Evolutionary conservation across 2,888 invertebrate genomes (phyloP), one percentile per base, ranked within the genome.

Genomic region (Nomada ferruginata): DNA sequence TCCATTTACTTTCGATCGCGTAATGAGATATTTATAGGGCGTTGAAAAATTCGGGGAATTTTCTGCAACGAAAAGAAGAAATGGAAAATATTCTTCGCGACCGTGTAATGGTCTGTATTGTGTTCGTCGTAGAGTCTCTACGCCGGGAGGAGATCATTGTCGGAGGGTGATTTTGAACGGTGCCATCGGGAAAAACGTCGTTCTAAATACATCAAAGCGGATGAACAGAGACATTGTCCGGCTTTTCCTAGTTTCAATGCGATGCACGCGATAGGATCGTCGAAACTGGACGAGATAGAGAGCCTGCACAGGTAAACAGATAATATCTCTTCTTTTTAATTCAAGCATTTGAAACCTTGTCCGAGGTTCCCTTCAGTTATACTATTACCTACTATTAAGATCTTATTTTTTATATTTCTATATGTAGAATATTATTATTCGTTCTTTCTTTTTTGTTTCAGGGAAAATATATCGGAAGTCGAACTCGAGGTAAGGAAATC

Each of bases 171-270:
- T 55, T 84, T 23, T 29, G 60, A 65, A 36, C 83, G 82, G 60
- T 83, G 76, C 47, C 79, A 80, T 47, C 81, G 79, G 11, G 63
- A 70, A 23, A 73, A 83, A 50, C 82, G 86, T 70, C 64, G n/a
- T 64, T 77, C 68, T 59, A 47, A 23, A 15, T 55, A 70, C 13
- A 15, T 20, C 63, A 63, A 60, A 47, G 59, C 23, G 36, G 47
- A 87, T 13, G 82, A 85, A 11, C 86, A 83, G 63, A 80, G 81
- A 44, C 83, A 75, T 50, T 74, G 83, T n/a, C 83, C 60, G 18
- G 87, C 88, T 53, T 93, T 93, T 79, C 93, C 93, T 1, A 92
- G 91, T 75, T 88, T 92, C 52, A 84, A 89, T 9, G 91, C 76
- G 42, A 89, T 92, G 9, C 88, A 90, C 36, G 85, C 89, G 69